phyloP scores from a whole-genome alignment of 2,113 vertebrate genomes.

The Indri indri region DNA sequence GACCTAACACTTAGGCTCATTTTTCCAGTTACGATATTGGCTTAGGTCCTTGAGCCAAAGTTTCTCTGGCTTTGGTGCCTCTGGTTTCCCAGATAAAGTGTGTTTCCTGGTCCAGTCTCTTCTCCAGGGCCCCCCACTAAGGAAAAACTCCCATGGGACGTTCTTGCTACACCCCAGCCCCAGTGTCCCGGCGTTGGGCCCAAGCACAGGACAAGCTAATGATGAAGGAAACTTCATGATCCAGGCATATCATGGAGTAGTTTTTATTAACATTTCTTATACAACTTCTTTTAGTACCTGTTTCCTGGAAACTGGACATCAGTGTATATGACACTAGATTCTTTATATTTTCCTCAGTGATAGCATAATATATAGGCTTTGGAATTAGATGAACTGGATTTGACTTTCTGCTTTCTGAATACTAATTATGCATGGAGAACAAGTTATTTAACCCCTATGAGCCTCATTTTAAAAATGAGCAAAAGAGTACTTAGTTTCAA shows the following conservation, averaged over 20 bases:
- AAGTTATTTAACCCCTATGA: not conserved
- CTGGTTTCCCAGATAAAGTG: not conserved
- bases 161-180: not conserved
- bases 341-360: not conserved
- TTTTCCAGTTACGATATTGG: conserved; percentile 11
- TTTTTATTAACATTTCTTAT: not conserved
- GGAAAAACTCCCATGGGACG: not conserved
- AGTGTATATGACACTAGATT: not conserved
- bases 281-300: not conserved
- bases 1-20: not conserved
- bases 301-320: not conserved
- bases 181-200: not conserved
- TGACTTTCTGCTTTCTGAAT: not conserved
- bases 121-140: not conserved
- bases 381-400: not conserved
- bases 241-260: not conserved
- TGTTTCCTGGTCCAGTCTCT: conserved; percentile 2
- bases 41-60: not conserved
- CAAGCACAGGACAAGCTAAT: not conserved
- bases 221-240: not conserved
- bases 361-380: not conserved
- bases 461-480: conserved; percentile 35
- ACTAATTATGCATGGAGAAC: not conserved
- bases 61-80: conserved; percentile 45
- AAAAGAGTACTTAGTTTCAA: conserved; percentile 21